Conservation (phyloP, 2,113 vertebrate species). For the Syngnathus typhle region DNA sequence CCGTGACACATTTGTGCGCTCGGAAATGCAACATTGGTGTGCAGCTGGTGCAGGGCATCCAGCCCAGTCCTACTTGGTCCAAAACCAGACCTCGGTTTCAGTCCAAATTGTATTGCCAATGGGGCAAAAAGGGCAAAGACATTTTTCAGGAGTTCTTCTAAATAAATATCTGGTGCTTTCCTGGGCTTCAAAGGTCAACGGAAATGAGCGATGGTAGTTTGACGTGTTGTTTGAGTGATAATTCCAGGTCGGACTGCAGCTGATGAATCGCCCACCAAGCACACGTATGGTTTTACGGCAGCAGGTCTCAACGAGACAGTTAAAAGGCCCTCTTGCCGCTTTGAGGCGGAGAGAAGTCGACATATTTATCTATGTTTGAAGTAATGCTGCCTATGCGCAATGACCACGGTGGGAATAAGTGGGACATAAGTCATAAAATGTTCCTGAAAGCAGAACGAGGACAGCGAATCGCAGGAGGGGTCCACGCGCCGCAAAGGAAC, state of each 20-base stretch:
- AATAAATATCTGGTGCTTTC: not conserved
- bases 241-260: not conserved
- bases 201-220: not conserved
- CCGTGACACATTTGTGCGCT: not conserved
- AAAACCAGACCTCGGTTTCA: not conserved
- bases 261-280: not conserved
- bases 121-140: not conserved
- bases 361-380: constrained; percentile 6
- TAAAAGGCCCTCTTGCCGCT: constrained; percentile 3
- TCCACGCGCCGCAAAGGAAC: not conserved
- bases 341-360: constrained; percentile 2
- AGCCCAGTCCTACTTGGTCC: constrained; percentile 1
- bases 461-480: not conserved
- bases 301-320: not conserved
- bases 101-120: not conserved
- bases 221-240: not conserved
- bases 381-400: constrained; percentile 2
- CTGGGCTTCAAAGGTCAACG: not conserved
- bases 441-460: not conserved
- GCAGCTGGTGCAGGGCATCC: not conserved
- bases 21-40: not conserved
- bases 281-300: not conserved
- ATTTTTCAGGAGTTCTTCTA: not conserved
- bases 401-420: constrained; percentile 4
- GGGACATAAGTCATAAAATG: constrained; percentile 8